Evolutionary conservation across 2,888 invertebrate species (phyloP).

Genomic region (Drymonia ruficornis): DNA sequence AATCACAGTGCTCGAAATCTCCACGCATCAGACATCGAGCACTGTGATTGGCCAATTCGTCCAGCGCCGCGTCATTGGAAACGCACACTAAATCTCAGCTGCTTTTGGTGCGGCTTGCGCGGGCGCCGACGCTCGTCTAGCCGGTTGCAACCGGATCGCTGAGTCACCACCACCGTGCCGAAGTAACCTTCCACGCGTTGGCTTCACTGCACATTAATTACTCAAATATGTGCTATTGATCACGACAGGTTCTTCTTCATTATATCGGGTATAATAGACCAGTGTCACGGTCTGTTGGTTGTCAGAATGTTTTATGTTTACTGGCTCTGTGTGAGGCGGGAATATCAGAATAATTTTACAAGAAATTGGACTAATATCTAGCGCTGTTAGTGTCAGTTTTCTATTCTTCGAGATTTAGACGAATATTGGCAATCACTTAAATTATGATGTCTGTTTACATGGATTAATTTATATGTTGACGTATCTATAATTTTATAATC

Average conservation of each 20-base stretch:
- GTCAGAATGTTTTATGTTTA: not conserved
- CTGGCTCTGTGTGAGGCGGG: not conserved
- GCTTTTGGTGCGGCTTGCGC: conserved; percentile 35
- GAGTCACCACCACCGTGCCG: conserved; percentile 46
- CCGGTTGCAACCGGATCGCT: conserved; percentile 58
- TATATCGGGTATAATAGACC: conserved; percentile 2
- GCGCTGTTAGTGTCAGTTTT: no score
- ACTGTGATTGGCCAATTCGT: no score
- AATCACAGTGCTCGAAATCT: no score
- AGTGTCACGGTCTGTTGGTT: conserved; percentile 2
- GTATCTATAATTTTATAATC: conserved; percentile 21
- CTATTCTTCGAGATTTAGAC: no score
- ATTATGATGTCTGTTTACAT: no score
- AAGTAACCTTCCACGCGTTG: conserved; percentile 19
- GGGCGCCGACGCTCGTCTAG: conserved; percentile 55
- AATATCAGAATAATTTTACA: not conserved
- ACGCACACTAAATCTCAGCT: conserved; percentile 8
- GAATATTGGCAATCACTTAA: no score
- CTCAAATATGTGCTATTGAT: conserved; percentile 23
- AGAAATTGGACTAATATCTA: not conserved
- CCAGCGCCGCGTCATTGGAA: no score
- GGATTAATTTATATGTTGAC: no score
- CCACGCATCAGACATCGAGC: no score
- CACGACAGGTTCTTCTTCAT: conserved; percentile 22
- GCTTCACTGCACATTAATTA: conserved; percentile 18